Conservation (phyloP, 2,113 vertebrate genomes). For the Melierax canorus region DNA sequence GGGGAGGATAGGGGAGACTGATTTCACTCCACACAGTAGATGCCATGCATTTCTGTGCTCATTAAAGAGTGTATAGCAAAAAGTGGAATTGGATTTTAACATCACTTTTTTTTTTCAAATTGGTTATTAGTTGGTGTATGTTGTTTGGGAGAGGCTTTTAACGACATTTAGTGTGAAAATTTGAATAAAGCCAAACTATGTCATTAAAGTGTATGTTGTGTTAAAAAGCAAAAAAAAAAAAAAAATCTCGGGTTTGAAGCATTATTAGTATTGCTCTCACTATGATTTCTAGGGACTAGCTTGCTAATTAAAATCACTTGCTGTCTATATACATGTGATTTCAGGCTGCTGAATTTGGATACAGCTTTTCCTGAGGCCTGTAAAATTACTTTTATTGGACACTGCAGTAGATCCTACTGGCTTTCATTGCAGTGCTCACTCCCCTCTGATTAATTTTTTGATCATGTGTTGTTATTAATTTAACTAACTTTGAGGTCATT, state of each 20-base stretch:
- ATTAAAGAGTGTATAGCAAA: background rate
- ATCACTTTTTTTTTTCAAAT: background rate
- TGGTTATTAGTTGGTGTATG: rapidly evolving
- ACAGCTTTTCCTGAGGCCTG: background rate
- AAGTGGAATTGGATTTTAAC: background rate
- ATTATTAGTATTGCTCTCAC: background rate
- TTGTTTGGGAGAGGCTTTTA: background rate
- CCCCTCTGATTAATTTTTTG: background rate
- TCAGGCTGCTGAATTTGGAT: background rate
- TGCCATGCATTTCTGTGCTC: background rate
- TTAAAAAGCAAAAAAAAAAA: background rate
- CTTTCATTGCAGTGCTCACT: background rate
- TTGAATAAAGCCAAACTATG: background rate
- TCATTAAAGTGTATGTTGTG: background rate
- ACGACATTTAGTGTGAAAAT: background rate
- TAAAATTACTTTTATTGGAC: background rate
- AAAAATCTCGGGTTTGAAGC: background rate
- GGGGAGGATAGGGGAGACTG: rapidly evolving
- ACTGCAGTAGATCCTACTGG: background rate
- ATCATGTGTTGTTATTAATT: background rate
- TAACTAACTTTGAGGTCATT: background rate
- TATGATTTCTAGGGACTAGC: background rate
- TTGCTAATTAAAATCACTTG: background rate
- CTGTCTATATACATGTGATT: background rate
- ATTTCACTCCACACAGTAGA: background rate